Base-by-base conservation (phyloP, 2,797 vertebrate species). In the Triplophysa bombifrons region DNA sequence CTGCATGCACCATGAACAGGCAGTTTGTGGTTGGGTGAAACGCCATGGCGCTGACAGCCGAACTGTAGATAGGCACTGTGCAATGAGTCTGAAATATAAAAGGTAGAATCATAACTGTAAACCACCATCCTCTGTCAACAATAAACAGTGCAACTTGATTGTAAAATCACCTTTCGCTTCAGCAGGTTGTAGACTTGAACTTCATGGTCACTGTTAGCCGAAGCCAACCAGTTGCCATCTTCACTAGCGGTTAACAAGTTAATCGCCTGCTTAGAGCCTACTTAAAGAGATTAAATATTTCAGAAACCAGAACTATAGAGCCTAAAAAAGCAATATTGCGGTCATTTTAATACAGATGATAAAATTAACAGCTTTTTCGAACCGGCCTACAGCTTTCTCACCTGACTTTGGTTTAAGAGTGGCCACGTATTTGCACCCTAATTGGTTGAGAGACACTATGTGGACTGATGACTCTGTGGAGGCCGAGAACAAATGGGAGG, bases 151-250 rank as follows among this genome's bases (percentile, higher is more conserved):
- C 9, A 1, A 10, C 4, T 17, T 27, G 20, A 20, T 1, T 14
- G 7, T 51, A 65, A 64, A 48, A 56, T 88, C 74, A 98, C 97
- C 95, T 96, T 94, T 19, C 90, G 88, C 44, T 86, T 90, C 63
- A 91, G 90, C 14, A 98, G 84, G 81, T 91, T 91, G 82, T 97
- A 99, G 74, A 96, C 2, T 0, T 94, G 92, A 85, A 98, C 89
- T n/a, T 91, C 93, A 74, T 91, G 90, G 84, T 87, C 93, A 0
- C 92, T 90, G 1, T 94, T 90, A 0, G 95, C 96, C 0, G 94
- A 88, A 0, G 95, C 96, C 46, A 99, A 87, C 95, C 96, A 97
- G n/a, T 85, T 90, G 8, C 96, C 95, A 0, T 98, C 95, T 0
- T 94, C 82, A 6, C 97, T 98, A 2, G 83, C 80, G 0, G 88